phyloP scores from a whole-genome alignment of 2,888 invertebrate species.

The Nymphalis polychloros region DNA sequence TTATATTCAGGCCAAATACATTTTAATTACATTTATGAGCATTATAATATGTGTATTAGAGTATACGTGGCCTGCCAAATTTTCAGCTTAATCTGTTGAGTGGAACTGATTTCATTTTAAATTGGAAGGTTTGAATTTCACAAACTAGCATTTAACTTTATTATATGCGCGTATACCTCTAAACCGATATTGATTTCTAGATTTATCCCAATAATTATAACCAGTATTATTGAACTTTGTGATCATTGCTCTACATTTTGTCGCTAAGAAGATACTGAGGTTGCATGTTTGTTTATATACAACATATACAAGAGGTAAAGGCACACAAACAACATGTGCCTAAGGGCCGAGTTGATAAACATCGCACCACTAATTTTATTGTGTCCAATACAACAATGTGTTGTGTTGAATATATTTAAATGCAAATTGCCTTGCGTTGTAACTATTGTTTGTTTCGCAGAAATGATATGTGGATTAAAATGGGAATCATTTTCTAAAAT shows the following conservation, averaged over 20 bases:
- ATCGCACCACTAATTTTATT: slow-evolving; percentile 63
- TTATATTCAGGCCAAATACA: too few relatives aligned
- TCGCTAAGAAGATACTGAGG: slow-evolving; percentile 14
- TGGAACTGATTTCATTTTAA: too few relatives aligned
- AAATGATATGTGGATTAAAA: slow-evolving; percentile 42
- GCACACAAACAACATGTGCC: slow-evolving; percentile 40
- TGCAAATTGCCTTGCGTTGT: slow-evolving; percentile 53
- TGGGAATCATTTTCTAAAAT: slow-evolving; percentile 2
- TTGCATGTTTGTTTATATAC: slow-evolving; percentile 38
- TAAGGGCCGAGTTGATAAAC: slow-evolving; percentile 72
- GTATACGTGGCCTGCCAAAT: too few relatives aligned
- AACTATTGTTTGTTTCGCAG: slow-evolving; percentile 54
- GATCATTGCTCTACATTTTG: slow-evolving; percentile 9
- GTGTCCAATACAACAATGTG: slow-evolving; percentile 64
- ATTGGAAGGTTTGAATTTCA: too few relatives aligned
- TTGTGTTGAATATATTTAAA: slow-evolving; percentile 62
- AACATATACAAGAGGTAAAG: slow-evolving; percentile 40
- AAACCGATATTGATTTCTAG: too few relatives aligned
- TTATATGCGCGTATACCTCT: too few relatives aligned
- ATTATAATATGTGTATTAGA: too few relatives aligned
- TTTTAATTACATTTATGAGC: too few relatives aligned
- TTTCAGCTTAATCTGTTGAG: too few relatives aligned
- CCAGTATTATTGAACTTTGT: background rate
- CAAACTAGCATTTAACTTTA: too few relatives aligned
- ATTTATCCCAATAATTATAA: background rate